A percentile compares a stretch with the other conserved stretches of the same genome.
phyloP scores from a whole-genome alignment of 2,888 invertebrate genomes.

The Megamerina dolium region DNA sequence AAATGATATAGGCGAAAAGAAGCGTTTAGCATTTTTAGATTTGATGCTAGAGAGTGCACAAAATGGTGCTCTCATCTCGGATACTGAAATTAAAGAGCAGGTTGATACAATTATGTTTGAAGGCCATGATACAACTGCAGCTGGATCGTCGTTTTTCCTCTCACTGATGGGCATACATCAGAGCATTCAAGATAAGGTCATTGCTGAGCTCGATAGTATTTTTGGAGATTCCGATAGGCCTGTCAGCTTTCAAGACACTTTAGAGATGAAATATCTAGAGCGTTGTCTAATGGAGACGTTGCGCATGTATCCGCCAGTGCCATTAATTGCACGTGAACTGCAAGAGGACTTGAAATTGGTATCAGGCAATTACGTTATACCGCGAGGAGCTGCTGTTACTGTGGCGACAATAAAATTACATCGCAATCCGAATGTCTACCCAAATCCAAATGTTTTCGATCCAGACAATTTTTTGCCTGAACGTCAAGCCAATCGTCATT shows the following conservation, averaged over 20 bases:
- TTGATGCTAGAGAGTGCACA: constrained; percentile 72
- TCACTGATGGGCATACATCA: constrained; percentile 70
- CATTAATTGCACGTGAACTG: constrained; percentile 67
- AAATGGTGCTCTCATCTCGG: constrained; percentile 64
- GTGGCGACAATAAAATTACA: constrained; percentile 66
- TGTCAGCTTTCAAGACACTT: constrained; percentile 72
- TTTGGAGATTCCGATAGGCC: constrained; percentile 71
- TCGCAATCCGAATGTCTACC: constrained; percentile 64
- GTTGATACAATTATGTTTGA: constrained; percentile 84
- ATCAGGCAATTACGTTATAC: constrained; percentile 60
- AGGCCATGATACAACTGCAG: constrained; percentile 78
- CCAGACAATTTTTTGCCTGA: constrained; percentile 84
- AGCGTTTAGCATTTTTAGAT: constrained; percentile 81
- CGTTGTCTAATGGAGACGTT: constrained; percentile 75
- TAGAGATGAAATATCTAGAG: constrained; percentile 82
- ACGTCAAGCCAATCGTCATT: constrained; percentile 68
- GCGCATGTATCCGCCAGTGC: constrained; percentile 72
- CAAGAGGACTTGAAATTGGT: constrained; percentile 68
- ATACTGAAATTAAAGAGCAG: constrained; percentile 76
- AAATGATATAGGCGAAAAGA: constrained; percentile 73
- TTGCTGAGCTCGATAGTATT: constrained; percentile 67
- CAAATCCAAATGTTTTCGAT: constrained; percentile 70
- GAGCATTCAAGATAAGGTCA: constrained; percentile 65
- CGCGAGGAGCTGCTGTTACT: constrained; percentile 62
- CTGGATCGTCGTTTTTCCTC: constrained; percentile 75